Evolutionary conservation across 2,797 vertebrate genomes (phyloP), one percentile per base, ranked within the genome.

Genomic region (Oophaga sylvatica): DNA sequence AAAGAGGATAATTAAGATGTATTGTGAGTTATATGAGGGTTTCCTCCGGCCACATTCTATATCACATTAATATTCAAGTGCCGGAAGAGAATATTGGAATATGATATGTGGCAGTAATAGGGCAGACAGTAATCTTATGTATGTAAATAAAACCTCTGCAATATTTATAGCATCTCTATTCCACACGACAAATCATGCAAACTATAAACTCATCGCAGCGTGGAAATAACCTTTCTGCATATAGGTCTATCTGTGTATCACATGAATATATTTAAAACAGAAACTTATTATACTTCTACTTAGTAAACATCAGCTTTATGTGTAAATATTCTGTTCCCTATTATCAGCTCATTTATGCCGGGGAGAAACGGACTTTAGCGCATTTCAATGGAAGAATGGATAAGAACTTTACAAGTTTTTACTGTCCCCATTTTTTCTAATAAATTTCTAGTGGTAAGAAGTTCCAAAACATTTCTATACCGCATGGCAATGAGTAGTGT

Each of bases 1-100:
- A 31, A 86, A 86, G 88, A 83, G 85, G 73, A 89, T 89, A 89
- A 86, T 89, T 89, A 89, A 86, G 84, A 85, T 70, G 62, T 82
- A 86, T 48, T 81, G 60, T 62, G 63, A 77, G 86, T 78, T 77
- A 89, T 79, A 71, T 62, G 83, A 89, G 56, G 53, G 71, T 70
- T 86, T 76, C 71, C 53, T 48, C 83, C 80, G 73, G 84, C 35
- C 80, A 79, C 20, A 89, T 67, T 89, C 84, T 57, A 71, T 71
- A 78, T 76, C 19, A 22, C 35, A 71, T 82, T 82, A 83, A 77
- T 77, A 85, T 89, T 89, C 84, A 89, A 67, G 31, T 35, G 53
- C 70, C 6, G 71, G 31, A 70, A 45, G n/a, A 77, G n/a, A 22
- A 48, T 81, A 45, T 78, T 70, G 59, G 57, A 81, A 78, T 68